phyloP scores from a whole-genome alignment of 2,888 invertebrate genomes.

The Tortrix viridana region DNA sequence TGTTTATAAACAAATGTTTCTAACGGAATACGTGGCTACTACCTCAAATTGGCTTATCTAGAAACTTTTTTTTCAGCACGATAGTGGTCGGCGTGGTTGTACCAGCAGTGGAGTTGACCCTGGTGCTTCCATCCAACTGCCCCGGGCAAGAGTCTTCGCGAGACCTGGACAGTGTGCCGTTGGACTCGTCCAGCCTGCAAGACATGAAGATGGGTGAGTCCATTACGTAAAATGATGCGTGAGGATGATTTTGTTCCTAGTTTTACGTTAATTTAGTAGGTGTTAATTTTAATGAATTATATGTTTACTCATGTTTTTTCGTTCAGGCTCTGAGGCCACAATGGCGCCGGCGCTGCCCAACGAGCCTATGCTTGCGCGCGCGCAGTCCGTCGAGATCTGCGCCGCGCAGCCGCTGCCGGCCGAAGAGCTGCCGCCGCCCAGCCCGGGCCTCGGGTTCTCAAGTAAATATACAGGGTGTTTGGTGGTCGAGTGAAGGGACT shows the following conservation, averaged over 20 bases:
- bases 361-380: conserved; percentile 54
- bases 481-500: too few relatives aligned
- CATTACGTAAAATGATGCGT: neutral
- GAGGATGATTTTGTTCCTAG: too few relatives aligned
- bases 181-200: conserved; percentile 93
- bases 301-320: too few relatives aligned
- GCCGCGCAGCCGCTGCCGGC: conserved; percentile 57
- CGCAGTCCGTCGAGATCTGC: conserved; percentile 66
- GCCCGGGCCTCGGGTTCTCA: conserved; percentile 69
- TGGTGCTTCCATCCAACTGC: conserved; percentile 93
- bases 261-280: too few relatives aligned
- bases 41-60: neutral
- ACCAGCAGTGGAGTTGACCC: conserved; percentile 93
- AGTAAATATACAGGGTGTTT: conserved; percentile 54
- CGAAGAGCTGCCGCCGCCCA: conserved; percentile 64
- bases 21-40: neutral
- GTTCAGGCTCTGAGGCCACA: conserved; percentile 76
- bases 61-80: conserved; percentile 62
- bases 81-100: conserved; percentile 90
- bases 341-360: conserved; percentile 74
- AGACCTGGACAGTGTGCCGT: conserved; percentile 93
- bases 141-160: conserved; percentile 94
- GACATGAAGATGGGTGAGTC: conserved; percentile 88
- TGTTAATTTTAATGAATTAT: too few relatives aligned
- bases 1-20: neutral